Conservation (phyloP, 2,113 vertebrate species). For the Rousettus leschenaultii region DNA sequence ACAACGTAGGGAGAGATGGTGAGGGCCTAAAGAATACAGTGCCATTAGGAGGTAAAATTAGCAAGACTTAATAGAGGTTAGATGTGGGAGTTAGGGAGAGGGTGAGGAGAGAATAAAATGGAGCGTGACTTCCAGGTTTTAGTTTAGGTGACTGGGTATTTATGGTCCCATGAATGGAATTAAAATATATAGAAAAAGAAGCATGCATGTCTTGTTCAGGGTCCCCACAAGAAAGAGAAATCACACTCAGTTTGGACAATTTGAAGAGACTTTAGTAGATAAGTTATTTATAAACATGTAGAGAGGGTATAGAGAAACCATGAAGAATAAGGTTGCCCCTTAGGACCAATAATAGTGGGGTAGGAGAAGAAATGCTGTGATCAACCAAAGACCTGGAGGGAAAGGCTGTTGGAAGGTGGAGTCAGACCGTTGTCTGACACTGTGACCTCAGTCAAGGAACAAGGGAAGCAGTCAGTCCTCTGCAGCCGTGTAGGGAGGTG, state of each 20-base stretch:
- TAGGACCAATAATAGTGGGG: background rate
- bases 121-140: background rate
- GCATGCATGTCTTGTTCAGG: background rate
- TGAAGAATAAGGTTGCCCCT: background rate
- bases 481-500: background rate
- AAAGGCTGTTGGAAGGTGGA: background rate
- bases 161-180: background rate
- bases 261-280: conserved; percentile 20
- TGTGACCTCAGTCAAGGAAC: background rate
- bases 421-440: background rate
- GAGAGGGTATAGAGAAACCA: background rate
- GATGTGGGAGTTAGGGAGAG: background rate
- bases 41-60: background rate
- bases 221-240: background rate
- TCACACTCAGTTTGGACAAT: background rate
- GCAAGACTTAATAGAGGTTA: background rate
- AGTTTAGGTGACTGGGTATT: background rate
- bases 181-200: background rate
- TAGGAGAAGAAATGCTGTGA: background rate
- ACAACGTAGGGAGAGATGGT: background rate
- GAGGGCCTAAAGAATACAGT: background rate
- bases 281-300: background rate
- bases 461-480: background rate
- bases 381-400: background rate
- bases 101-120: background rate